Evolutionary conservation across 2,888 invertebrate genomes (phyloP).

Genomic region (Leucoptera coffeella): DNA sequence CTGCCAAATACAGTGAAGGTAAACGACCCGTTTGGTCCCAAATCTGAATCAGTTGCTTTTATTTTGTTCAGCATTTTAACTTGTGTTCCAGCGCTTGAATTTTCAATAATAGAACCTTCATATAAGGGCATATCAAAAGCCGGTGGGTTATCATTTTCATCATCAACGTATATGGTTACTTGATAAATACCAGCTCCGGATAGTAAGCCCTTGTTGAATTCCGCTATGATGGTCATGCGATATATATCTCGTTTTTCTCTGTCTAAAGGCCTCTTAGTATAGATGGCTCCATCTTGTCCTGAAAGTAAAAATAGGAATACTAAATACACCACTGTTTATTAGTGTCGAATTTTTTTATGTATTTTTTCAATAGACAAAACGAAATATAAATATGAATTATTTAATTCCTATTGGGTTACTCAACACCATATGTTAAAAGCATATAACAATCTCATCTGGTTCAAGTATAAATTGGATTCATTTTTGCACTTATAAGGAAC

Average conservation of each 20-base stretch:
- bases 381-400: too few relatives aligned
- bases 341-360: neutral
- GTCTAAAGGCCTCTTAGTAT: conserved; percentile 69
- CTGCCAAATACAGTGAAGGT: conserved; percentile 66
- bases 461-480: too few relatives aligned
- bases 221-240: conserved; percentile 73
- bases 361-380: neutral
- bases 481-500: too few relatives aligned
- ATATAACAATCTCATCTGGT: too few relatives aligned
- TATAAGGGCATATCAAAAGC: conserved; percentile 65
- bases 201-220: conserved; percentile 63
- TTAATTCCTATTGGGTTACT: too few relatives aligned
- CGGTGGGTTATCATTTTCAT: conserved; percentile 85
- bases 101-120: conserved; percentile 74
- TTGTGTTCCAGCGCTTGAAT: conserved; percentile 63
- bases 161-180: conserved; percentile 73
- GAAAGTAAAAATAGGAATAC: conserved; percentile 9
- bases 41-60: conserved; percentile 66
- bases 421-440: too few relatives aligned
- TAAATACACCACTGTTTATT: too few relatives aligned
- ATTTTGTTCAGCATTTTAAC: conserved; percentile 64
- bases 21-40: conserved; percentile 62
- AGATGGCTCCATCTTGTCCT: conserved; percentile 70
- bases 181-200: conserved; percentile 73
- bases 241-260: conserved; percentile 68